Evolutionary conservation across 2,113 vertebrate genomes (phyloP), one percentile per base, ranked within the genome.

Genomic region (Neodon shergylaensis): DNA sequence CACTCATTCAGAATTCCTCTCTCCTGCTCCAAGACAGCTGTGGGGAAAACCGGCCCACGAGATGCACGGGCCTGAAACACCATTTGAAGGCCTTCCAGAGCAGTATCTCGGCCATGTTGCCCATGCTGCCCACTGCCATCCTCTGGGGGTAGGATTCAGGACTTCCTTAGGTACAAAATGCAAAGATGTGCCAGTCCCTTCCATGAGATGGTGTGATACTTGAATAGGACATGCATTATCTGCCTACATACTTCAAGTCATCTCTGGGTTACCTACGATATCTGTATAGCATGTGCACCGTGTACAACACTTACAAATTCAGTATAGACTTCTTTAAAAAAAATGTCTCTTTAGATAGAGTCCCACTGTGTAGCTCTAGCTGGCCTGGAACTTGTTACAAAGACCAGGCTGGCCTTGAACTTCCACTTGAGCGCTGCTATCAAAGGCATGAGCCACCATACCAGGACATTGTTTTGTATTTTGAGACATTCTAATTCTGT

Each of bases 81-180:
- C 58, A 58, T 7, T 7, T 58, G 58, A 58, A 47, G 70, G 70
- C 58, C 4, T 70, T n/a, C 70, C 61, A 33, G 84, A 66, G 12
- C 2, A 9, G 63, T 21, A 5, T 19, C 12, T 5, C 36, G 31
- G 65, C 21, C 1, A 74, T 0, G 13, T 2, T 63, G 26, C 39
- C 58, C 61, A 5, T 10, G 65, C 24, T 0, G 24, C 3, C 0
- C 16, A 24, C 4, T 4, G 81, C 1, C 10, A n/a, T 8, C 17
- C 4, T 5, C 21, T 8, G 73, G 21, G 17, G 65, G 24, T 4
- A 68, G 61, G 42, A 11, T 68, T 63, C 39, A 49, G 65, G 49
- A 2, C 16, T 24, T 61, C 22, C 54, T 21, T 3, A 65, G 84
- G 61, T 4, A 7, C 13, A 21, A 58, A 24, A 26, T 1, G 3